Conservation (phyloP, 1,140 invertebrate species). For the Belonocnema kinseyi region DNA sequence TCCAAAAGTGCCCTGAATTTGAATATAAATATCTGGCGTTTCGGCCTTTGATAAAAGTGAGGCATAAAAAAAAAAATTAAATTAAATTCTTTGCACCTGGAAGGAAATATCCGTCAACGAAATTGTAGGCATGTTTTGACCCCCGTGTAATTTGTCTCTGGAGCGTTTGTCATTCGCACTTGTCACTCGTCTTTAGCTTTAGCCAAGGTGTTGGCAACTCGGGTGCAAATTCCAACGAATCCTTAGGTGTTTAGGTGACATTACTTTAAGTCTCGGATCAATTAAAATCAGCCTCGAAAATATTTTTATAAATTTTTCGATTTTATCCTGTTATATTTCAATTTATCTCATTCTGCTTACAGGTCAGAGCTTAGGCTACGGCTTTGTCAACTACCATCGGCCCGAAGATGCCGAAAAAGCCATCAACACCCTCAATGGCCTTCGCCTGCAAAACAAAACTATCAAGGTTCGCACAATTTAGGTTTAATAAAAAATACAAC, state of each 20-base stretch:
- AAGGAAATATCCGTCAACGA: slow-evolving; percentile 12
- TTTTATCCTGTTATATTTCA: neutral
- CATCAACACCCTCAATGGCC: slow-evolving; percentile 97
- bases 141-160: slow-evolving; percentile 27
- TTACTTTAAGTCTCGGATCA: slow-evolving; percentile 1
- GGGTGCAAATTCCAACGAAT: slow-evolving; percentile 24
- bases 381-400: slow-evolving; percentile 98
- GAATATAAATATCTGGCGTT: too few species aligned
- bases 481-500: neutral
- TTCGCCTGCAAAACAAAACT: slow-evolving; percentile 98
- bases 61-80: neutral
- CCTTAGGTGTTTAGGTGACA: slow-evolving; percentile 25
- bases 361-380: slow-evolving; percentile 99
- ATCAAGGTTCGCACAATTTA: slow-evolving; percentile 88
- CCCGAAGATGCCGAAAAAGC: slow-evolving; percentile 98
- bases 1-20: too few species aligned
- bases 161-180: slow-evolving; percentile 30
- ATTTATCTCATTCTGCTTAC: slow-evolving; percentile 66
- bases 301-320: neutral
- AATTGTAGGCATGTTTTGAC: slow-evolving; percentile 7
- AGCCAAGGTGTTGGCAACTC: slow-evolving; percentile 17
- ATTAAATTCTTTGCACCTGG: neutral
- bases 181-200: slow-evolving; percentile 21
- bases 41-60: too few species aligned
- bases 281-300: slow-evolving; percentile 11